Evolutionary conservation across 1,140 invertebrate species (phyloP), one percentile per base, ranked within the genome.

Genomic region (Stratiolaelaps scimitus): DNA sequence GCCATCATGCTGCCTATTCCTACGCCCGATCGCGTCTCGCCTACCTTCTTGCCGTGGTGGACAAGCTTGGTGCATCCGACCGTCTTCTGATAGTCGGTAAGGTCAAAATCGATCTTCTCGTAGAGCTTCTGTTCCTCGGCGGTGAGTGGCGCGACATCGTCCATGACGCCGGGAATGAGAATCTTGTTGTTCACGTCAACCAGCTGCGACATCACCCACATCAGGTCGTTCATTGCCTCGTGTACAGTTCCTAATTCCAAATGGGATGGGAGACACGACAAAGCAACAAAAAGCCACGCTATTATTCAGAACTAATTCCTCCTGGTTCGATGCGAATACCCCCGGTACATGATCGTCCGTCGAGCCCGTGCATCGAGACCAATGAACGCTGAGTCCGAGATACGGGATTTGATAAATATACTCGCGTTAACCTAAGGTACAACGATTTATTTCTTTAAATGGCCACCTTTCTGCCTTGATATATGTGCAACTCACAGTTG

Each of bases 171-270:
- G 26, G 85, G 83, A 30, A 95, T 78, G 2, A 86, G 74, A 71
- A 96, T 92, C 67, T 84, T 85, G 19, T 88, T 89, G 70, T 92
- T 81, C 67, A 83, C 82, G 74, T 92, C 88, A 1, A 89, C 82
- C 17, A 96, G 76, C n/a, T 82, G 81, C 70, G 84, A 83, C 74
- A 96, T 80, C 26, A 96, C 72, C 72, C 87, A 86, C 65, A 93
- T 83, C 20, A 95, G 77, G 78, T 94, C 91, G 6, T 84, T 75
- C 87, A 95, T 89, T 0, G 85, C 90, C 82, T 91, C 88, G 70
- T 87, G 80, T 1, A 60, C 53, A 1, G 53, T 34, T 17, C 53
- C 53, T 60, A 15, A 10, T 40, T 40, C 5, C 34, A 10, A 6
- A n/a, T n/a, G n/a, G n/a, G n/a, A n/a, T n/a, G n/a, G n/a, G n/a